Base-by-base conservation (phyloP, 2,797 vertebrate species). In the Momotus momota region DNA sequence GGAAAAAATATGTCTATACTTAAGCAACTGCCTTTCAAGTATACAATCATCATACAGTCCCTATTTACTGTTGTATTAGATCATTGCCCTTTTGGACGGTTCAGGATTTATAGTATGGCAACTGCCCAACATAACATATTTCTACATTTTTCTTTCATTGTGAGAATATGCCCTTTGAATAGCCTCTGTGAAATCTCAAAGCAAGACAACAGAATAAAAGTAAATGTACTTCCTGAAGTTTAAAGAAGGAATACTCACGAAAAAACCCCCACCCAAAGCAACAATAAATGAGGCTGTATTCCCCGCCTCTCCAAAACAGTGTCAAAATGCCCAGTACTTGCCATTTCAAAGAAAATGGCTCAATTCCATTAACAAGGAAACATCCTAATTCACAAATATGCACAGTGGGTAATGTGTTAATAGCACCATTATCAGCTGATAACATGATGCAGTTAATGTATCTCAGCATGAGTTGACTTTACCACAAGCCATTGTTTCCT, bases 381-480 rank as follows among this genome's bases (percentile, higher is more conserved):
- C 88, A 95, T 96, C 90, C 88, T 97, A 95, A 97, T 97, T 97
- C 98, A 97, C 97, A 97, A 97, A 97, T 97, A 94, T 70, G 94
- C 98, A 93, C 98, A 97, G 98, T 97, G 81, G 98, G 98, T 90
- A 96, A 97, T 70, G 94, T 90, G 97, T 97, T 98, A 98, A 98
- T 98, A 97, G 96, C 91, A 93, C 95, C 95, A 97, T 97, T 97
- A 98, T 96, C 97, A 92, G 89, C 90, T 43, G 89, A 97, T 97
- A 97, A 98, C 95, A 96, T 33, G 62, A 92, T 95, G 94, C 95
- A 96, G 97, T 98, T 98, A 98, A 98, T 97, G 97, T 93, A 96
- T 94, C 97, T 96, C 98, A 98, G 98, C 97, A 94, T 93, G 98
- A 97, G 86, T 96, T 98, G 97, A 97, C 97, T 98, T 98, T 97